These are phyloP conservation scores for Panagrolaimus sp. DNA, from an alignment of 1,140 invertebrate genomes.

Conservation along the genomic window DNA sequence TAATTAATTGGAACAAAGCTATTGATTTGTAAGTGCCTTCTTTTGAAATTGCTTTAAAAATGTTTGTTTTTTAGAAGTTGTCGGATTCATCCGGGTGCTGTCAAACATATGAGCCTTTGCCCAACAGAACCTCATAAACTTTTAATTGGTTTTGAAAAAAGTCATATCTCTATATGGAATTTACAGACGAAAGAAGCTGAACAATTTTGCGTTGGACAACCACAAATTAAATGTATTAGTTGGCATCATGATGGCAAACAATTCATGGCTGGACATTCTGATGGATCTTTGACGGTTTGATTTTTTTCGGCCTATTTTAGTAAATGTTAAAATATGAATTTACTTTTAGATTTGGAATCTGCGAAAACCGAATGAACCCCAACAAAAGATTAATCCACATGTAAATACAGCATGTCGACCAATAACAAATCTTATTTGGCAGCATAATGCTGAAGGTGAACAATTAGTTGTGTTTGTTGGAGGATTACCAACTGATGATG, in stretches of 20 bases:
- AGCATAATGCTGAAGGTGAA: conserved; percentile 48
- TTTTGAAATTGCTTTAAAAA: conserved; percentile 11
- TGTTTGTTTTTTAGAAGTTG: conserved; percentile 60
- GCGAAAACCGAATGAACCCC: conserved; percentile 45
- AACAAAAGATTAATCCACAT: conserved; percentile 50
- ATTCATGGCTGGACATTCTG: conserved; percentile 89
- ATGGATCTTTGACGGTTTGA: conserved; percentile 66
- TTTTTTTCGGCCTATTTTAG: background rate
- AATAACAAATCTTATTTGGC: conserved; percentile 56
- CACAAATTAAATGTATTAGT: conserved; percentile 71
- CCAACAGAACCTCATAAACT: conserved; percentile 66
- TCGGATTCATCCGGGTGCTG: conserved; percentile 64
- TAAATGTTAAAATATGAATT: background rate
- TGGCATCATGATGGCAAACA: conserved; percentile 98
- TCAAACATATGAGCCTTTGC: conserved; percentile 63
- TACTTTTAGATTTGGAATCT: conserved; percentile 49
- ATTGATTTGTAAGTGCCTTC: conserved; percentile 82
- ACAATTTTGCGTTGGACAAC: conserved; percentile 43
- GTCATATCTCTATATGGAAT: conserved; percentile 91
- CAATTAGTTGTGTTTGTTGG: conserved; percentile 62
- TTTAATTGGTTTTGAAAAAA: conserved; percentile 89
- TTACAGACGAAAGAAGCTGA: conserved; percentile 76
- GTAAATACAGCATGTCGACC: conserved; percentile 40
- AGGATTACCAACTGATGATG: conserved; percentile 60
- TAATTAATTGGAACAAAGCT: conserved; percentile 99